Evolutionary conservation across 2,888 invertebrate species (phyloP), one percentile per base, ranked within the genome.

Genomic region (Catocala fraxini): DNA sequence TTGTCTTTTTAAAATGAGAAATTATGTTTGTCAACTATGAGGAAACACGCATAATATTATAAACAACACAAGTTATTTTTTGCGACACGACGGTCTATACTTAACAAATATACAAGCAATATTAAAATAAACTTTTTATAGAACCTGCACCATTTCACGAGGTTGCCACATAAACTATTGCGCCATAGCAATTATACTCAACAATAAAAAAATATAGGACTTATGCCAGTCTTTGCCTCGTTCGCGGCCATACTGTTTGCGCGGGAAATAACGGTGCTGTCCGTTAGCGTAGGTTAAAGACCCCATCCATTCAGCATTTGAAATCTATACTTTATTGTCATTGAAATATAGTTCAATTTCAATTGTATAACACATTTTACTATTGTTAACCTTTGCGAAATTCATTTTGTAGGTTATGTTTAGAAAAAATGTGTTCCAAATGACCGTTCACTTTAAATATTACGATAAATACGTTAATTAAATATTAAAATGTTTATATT

Each of bases 241-340:
- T 64, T 72, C 64, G 70, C 79, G 71, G 81, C 86, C 86, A 84
- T 85, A 82, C 80, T 84, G 83, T 81, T 82, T 83, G 81, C 81
- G 84, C 82, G 82, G 75, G 77, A 82, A 82, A 64, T 87, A 88
- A 88, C 87, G 86, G 87, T 80, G 68, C 57, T 59, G 71, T 80
- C 84, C 84, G 82, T 82, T 82, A 81, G 68, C 70, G 68, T 75
- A 68, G 82, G 85, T 85, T 80, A 82, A 81, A 83, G 82, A 84
- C 84, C 86, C 74, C 65, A 63, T 39, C 66, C 46, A 70, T 65
- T 69, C 70, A 63, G 54, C 66, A 67, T 71, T 67, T 68, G 45
- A 54, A 62, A 61, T 61, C 59, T 54, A 51, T 59, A 58, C 64
- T 65, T 54, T 71, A 67, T 63, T 25, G 11, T 51, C 34, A 58